These are phyloP conservation scores for Latrodectus geometricus DNA, from an alignment of 1,140 invertebrate genomes.

Conservation along the genomic window DNA sequence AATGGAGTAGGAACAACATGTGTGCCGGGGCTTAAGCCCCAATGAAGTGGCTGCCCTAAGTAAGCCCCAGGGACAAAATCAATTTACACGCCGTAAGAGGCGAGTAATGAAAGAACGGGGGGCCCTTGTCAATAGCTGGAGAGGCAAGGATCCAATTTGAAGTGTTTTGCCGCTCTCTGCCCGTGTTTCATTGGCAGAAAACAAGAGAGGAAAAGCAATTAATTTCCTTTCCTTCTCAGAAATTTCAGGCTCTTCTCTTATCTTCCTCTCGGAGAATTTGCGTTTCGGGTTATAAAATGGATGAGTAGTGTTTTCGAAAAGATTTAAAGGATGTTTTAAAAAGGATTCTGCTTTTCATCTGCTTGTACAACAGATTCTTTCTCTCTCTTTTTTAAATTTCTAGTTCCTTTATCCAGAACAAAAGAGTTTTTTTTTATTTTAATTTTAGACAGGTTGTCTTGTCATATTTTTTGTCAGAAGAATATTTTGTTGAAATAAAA, in stretches of 20 bases:
- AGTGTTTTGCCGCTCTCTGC: neutral
- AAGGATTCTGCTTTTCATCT: neutral
- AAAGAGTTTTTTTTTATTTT: neutral
- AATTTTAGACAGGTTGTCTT: neutral
- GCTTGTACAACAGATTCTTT: neutral
- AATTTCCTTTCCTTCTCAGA: neutral
- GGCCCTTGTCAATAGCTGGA: constrained; percentile 13
- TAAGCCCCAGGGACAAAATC: constrained; percentile 39
- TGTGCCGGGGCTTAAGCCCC: neutral
- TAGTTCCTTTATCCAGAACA: neutral
- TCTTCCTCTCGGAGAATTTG: neutral
- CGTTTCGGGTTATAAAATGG: neutral
- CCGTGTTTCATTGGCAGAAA: constrained; percentile 2
- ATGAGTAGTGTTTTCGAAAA: neutral
- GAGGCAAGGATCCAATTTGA: constrained; percentile 6
- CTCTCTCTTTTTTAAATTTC: neutral
- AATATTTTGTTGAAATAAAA: too few relatives aligned
- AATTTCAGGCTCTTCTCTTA: neutral
- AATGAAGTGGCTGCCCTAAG: constrained; percentile 26
- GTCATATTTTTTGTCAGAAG: too few relatives aligned
- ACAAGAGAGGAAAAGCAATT: constrained; percentile 10
- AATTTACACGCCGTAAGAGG: constrained; percentile 29
- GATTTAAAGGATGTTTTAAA: neutral
- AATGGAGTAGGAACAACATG: neutral
- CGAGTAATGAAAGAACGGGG: constrained; percentile 37